Evolutionary conservation across 2,888 invertebrate species (phyloP), one percentile per base, ranked within the genome.

Genomic region (Clepsis dumicolana): DNA sequence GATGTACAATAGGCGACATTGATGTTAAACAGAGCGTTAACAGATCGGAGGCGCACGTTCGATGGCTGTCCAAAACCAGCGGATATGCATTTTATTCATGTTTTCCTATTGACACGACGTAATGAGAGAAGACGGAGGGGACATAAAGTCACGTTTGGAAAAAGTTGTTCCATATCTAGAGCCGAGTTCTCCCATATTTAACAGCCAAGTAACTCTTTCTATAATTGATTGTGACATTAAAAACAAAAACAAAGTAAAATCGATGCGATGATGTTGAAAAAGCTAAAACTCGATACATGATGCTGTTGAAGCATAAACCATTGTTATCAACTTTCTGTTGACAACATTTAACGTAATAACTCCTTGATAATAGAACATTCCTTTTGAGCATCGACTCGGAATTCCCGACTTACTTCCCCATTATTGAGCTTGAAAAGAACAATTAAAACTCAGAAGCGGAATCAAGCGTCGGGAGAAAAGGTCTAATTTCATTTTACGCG

Each of bases 21-120:
- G 77, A 78, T 88, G 80, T 79, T 73, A 87, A 88, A 77, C 86
- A 83, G 88, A 88, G 83, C 88, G 87, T 86, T 79, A 84, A 85
- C 75, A 65, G 72, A 72, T 60, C 54, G 27, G 21, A 29, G 50
- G 60, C 52, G 65, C 56, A 56, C 60, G 65, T 65, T 21, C 50
- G 57, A 53, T 41, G 64, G 59, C 64, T 53, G 52, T 48, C 38
- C 10, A 56, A 38, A 44, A 38, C n/a, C 52, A 60, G 64, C 70
- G 62, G 62, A 66, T 38, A 29, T 50, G 63, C 70, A 71, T 66
- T 71, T 64, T 66, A 52, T 35, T 48, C 29, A 38, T 18, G 44
- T 44, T 44, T 44, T 44, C 44, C 65, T 53, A 24, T 67, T 67
- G 67, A 62, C 61, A 48, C 48, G 44, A 60, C n/a, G 29, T 44